Base-by-base conservation (phyloP, 2,113 vertebrate genomes). In the Ia io region DNA sequence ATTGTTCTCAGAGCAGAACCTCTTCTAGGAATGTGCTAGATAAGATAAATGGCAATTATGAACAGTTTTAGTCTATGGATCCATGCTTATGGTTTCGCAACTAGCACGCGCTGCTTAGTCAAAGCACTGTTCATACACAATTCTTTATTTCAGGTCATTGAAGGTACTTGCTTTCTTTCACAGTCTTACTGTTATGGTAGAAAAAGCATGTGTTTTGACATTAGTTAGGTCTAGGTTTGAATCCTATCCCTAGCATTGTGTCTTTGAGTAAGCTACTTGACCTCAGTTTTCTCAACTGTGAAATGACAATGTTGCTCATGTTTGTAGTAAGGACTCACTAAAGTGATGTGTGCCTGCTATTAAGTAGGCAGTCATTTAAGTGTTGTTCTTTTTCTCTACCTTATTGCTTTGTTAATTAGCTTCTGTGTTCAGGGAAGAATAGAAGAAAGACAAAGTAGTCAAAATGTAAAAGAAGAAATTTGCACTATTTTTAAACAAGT, bases 31-130 rank as follows among this genome's bases (percentile, higher is more conserved):
- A 94, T 94, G 73, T 88, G 70, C 88, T 84, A 94, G 95, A 96
- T 96, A 97, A 96, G 95, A 93, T 93, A 97, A 92, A 88, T 88
- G 85, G 9, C 22, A n/a, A 20, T 91, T 80, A n/a, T 37, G 9
- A 84, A 85, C 53, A 51, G 32, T 63, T 83, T 95, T 95, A 88
- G 56, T 95, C 86, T 95, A 93, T 85, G 37, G 67, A n/a, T 97
- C 69, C 85, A 56, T 71, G 44, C 59, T 86, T 84, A 49, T 18
- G 30, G 49, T 96, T 94, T 93, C 67, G 77, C 65, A 92, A 9
- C n/a, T 94, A 47, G 78, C 40, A 69, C 23, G 76, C 84, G 35
- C 23, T 82, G 13, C 40, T 90, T 83, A 92, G 35, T 84, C 88
- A 92, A 88, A 70, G 67, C 13, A 49, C 9, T 95, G 35, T 96